phyloP scores from a whole-genome alignment of 2,797 vertebrate species.

The Ctenopoma multispine region DNA sequence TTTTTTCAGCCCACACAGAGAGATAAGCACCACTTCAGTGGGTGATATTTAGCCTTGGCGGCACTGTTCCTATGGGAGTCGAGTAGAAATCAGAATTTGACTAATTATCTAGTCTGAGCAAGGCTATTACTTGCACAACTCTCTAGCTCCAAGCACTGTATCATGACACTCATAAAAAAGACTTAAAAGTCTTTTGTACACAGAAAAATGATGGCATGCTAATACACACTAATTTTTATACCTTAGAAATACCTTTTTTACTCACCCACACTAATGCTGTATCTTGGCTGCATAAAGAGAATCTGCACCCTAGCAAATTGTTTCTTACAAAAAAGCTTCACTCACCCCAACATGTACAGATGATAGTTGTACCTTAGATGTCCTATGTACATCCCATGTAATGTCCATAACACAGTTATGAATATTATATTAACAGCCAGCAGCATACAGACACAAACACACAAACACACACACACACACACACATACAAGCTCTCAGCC shows the following conservation, averaged over 20 bases:
- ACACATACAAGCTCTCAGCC: conserved; percentile 21
- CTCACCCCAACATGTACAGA: conserved; percentile 58
- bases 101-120: conserved; percentile 74
- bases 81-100: conserved; percentile 74
- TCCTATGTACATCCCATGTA: conserved; percentile 60
- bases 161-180: conserved; percentile 63
- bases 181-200: conserved; percentile 43
- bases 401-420: conserved; percentile 57
- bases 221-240: conserved; percentile 24
- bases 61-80: conserved; percentile 64
- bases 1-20: conserved; percentile 71
- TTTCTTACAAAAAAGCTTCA: conserved; percentile 32
- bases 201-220: conserved; percentile 16
- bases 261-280: conserved; percentile 10
- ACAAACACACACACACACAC: conserved; percentile 6
- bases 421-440: conserved; percentile 51
- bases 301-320: neutral
- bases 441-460: conserved; percentile 25
- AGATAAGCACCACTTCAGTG: conserved; percentile 72
- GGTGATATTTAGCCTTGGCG: conserved; percentile 73
- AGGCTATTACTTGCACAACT: conserved; percentile 67
- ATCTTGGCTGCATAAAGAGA: conserved; percentile 9
- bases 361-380: conserved; percentile 37
- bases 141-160: conserved; percentile 57
- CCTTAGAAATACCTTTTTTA: conserved; percentile 33